These are phyloP conservation scores for Orestias chungarensis DNA, from an alignment of 2,797 vertebrate genomes.

Conservation along the genomic window DNA sequence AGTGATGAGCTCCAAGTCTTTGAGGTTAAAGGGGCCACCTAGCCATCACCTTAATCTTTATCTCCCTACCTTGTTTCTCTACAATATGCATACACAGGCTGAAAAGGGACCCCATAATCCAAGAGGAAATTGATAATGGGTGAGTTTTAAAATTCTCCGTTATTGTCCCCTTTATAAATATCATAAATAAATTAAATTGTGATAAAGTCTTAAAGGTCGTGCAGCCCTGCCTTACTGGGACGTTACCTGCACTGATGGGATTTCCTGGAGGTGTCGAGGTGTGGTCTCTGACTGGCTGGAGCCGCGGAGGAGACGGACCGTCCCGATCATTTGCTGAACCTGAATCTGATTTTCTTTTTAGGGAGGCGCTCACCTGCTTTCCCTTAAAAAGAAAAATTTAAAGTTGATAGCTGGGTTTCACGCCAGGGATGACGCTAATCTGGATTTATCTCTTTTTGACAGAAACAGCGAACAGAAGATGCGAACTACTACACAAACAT, in stretches of 20 bases:
- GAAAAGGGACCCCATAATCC: no score
- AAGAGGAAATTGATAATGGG: no score
- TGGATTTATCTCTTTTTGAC: no score
- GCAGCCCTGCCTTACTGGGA: no score
- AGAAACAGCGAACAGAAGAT: no score
- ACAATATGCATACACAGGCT: no score
- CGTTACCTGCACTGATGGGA: conserved; percentile 60
- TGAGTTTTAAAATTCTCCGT: background rate
- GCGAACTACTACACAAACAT: background rate
- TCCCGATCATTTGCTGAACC: conserved; percentile 82
- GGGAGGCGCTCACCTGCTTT: conserved; percentile 78
- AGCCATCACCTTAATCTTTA: no score
- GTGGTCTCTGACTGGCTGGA: conserved; percentile 70
- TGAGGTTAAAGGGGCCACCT: background rate
- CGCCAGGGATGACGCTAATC: no score
- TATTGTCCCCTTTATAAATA: background rate
- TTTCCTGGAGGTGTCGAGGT: conserved; percentile 54
- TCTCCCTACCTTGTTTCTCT: no score
- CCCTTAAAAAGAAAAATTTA: conserved; percentile 65
- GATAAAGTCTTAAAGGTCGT: background rate
- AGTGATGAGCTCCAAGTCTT: background rate
- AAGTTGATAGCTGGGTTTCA: background rate
- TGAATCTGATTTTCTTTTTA: conserved; percentile 91
- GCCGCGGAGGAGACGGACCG: conserved; percentile 57
- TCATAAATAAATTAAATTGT: background rate